Evolutionary conservation across 35 echinoderm and acorn worm species (phyloP).

Genomic region (Ophiothrix spiculata): DNA sequence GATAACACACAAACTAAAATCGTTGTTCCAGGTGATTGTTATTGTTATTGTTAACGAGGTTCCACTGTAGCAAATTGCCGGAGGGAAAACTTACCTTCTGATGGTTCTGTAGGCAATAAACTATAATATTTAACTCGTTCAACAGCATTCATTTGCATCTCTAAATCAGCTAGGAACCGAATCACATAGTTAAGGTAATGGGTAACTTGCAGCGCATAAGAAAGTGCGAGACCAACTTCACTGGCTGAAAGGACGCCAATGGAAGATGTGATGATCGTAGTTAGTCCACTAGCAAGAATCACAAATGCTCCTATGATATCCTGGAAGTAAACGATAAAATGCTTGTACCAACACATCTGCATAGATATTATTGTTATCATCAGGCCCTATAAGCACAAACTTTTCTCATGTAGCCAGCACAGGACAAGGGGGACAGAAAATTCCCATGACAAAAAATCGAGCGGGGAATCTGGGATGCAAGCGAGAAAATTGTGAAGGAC

Average conservation of each 20-base stretch:
- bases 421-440: no score
- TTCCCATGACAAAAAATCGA: no score
- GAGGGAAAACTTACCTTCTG: constrained; percentile 47
- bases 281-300: constrained; percentile 48
- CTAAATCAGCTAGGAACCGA: constrained; percentile 30
- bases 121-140: constrained; percentile 53
- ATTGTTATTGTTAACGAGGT: no score
- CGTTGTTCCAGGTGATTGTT: no score
- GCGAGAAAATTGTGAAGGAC: no score
- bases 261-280: constrained; percentile 27
- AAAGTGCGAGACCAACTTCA: constrained; percentile 53
- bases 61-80: no score
- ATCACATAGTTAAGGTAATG: constrained; percentile 34
- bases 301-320: constrained; percentile 66
- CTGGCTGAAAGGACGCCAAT: constrained; percentile 28
- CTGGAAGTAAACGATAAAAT: constrained; percentile 21
- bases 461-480: no score
- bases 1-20: no score
- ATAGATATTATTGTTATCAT: no score
- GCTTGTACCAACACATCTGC: no score
- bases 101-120: constrained; percentile 28
- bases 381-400: no score
- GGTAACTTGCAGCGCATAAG: constrained; percentile 65
- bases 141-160: constrained; percentile 75
- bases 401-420: no score